Conservation (phyloP, 1,140 invertebrate species). For the Zaprionus tsacasi region DNA sequence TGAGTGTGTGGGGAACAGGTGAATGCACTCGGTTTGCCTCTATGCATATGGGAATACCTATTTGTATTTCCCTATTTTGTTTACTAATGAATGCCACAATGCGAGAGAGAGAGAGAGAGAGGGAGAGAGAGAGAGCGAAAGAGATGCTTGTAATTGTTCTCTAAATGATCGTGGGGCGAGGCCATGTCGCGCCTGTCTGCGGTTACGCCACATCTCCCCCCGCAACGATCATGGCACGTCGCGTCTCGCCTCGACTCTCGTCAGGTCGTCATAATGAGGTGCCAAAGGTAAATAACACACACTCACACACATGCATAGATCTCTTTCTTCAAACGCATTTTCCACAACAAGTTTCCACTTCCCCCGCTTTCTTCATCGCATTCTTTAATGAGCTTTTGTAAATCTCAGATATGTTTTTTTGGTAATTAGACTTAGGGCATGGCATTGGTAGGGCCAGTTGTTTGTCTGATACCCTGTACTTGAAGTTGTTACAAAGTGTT, state of each 20-base stretch:
- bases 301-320: background rate
- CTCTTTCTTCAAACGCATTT: background rate
- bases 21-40: slow-evolving; percentile 56
- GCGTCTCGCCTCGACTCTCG: background rate
- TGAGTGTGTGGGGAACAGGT: slow-evolving; percentile 42
- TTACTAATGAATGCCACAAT: slow-evolving; percentile 77
- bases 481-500: too few species aligned
- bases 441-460: background rate
- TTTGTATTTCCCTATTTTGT: slow-evolving; percentile 62
- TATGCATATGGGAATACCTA: background rate
- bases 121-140: slow-evolving; percentile 17
- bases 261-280: slow-evolving; percentile 75
- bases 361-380: slow-evolving; percentile 14
- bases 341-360: slow-evolving; percentile 34
- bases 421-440: slow-evolving; percentile 53
- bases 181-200: slow-evolving; percentile 18
- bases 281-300: slow-evolving; percentile 63
- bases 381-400: slow-evolving; percentile 70
- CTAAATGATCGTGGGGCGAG: slow-evolving; percentile 68
- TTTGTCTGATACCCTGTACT: background rate
- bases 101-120: slow-evolving; percentile 29
- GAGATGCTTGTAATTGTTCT: slow-evolving; percentile 70
- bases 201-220: slow-evolving; percentile 46
- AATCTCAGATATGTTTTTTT: slow-evolving; percentile 45
- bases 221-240: slow-evolving; percentile 5